These are phyloP conservation scores for Oeneis ivallda DNA, from an alignment of 2,888 invertebrate genomes.

Conservation along the genomic window DNA sequence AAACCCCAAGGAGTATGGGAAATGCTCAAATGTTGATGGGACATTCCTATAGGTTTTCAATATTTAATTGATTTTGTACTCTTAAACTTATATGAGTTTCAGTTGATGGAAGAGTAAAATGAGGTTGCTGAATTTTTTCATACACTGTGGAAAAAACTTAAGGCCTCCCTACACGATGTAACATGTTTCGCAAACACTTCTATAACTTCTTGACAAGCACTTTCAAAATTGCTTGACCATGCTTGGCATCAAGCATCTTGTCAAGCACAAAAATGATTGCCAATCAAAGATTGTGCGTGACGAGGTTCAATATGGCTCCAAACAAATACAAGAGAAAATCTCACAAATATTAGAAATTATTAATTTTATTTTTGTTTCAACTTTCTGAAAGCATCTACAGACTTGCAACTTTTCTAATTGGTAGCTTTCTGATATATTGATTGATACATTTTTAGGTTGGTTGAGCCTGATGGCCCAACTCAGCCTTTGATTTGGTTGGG, in stretches of 20 bases:
- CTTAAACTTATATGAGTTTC: constrained; percentile 19
- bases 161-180: background rate
- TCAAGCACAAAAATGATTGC: background rate
- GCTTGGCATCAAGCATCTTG: background rate
- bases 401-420: background rate
- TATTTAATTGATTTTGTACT: constrained; percentile 21
- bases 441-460: background rate
- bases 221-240: background rate
- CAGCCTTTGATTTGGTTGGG: background rate
- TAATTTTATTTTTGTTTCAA: background rate
- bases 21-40: constrained; percentile 62
- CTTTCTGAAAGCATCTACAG: constrained; percentile 8
- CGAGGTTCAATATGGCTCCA: background rate
- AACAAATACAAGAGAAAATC: constrained; percentile 14
- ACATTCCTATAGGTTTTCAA: constrained; percentile 49
- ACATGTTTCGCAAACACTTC: background rate
- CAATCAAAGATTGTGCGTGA: background rate
- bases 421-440: background rate
- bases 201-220: too few relatives aligned
- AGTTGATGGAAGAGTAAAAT: background rate
- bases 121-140: background rate
- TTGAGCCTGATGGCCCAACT: background rate
- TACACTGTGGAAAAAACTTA: background rate
- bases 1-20: constrained; percentile 19
- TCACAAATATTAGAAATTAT: constrained; percentile 18